phyloP scores from a whole-genome alignment of 1,140 invertebrate species.

The Penaeus chinensis region DNA sequence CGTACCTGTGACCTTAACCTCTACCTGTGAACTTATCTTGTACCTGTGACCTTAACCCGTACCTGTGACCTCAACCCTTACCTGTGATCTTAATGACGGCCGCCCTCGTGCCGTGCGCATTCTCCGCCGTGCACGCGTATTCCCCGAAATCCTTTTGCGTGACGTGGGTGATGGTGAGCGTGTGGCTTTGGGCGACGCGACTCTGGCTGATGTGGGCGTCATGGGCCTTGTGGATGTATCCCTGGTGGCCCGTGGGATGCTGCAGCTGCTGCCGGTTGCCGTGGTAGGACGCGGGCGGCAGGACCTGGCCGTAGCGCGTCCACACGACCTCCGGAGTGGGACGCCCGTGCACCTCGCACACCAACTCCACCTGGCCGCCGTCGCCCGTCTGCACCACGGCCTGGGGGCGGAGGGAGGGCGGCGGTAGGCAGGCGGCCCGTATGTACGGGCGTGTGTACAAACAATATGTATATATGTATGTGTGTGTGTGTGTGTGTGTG shows the following conservation, averaged over 20 bases:
- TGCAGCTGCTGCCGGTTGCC: no score
- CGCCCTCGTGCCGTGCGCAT: constrained; percentile 73
- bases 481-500: no score
- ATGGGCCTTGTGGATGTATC: not conserved
- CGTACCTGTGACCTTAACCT: constrained; percentile 1
- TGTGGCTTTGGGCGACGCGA: constrained; percentile 70
- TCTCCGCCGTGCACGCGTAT: constrained; percentile 82
- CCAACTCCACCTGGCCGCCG: constrained; percentile 37
- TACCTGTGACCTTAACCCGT: no score
- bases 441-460: no score
- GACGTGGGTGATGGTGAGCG: constrained; percentile 78
- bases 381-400: constrained; percentile 30
- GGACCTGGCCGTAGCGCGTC: constrained; percentile 13
- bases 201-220: constrained; percentile 32
- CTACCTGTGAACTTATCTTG: no score
- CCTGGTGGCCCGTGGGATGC: no score
- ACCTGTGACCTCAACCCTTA: not conserved
- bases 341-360: constrained; percentile 39
- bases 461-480: no score
- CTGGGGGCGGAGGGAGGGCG: not conserved
- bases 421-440: no score
- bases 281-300: not conserved
- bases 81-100: constrained; percentile 50
- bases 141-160: constrained; percentile 78
- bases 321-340: constrained; percentile 31